Percentiles rank a stretch among this genome's conserved stretches.
Conservation (phyloP, 2,113 vertebrate genomes). For the Potamarius usumacintae region DNA sequence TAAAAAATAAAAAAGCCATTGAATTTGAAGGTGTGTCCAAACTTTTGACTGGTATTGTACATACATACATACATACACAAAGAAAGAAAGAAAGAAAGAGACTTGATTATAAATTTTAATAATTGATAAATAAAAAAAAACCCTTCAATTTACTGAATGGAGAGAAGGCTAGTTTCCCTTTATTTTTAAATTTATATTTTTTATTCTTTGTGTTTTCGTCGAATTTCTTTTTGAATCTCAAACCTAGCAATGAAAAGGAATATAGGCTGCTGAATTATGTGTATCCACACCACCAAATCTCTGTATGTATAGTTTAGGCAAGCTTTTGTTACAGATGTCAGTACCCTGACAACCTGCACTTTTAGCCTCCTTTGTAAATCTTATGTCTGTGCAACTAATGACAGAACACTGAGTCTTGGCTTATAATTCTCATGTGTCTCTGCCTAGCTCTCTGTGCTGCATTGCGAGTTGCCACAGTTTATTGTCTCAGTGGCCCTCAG, state of each 20-base stretch:
- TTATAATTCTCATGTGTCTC: slow-evolving; percentile 66
- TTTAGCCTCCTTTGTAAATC: slow-evolving; percentile 17
- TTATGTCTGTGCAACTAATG: slow-evolving; percentile 54
- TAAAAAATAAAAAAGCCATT: too few relatives aligned
- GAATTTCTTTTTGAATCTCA: background rate
- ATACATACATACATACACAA: too few relatives aligned
- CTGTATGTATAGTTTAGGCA: background rate
- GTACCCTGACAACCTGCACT: slow-evolving; percentile 1
- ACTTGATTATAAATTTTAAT: background rate
- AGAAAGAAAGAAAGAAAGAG: too few relatives aligned
- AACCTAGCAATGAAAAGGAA: background rate
- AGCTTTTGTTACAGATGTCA: background rate
- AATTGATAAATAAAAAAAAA: background rate
- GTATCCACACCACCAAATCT: background rate
- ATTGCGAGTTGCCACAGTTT: slow-evolving; percentile 66
- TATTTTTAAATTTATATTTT: background rate
- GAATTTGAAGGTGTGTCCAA: too few relatives aligned
- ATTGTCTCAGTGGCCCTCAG: slow-evolving; percentile 63
- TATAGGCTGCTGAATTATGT: background rate
- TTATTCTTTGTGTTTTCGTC: background rate
- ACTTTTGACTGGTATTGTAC: too few relatives aligned
- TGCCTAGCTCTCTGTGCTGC: slow-evolving; percentile 59
- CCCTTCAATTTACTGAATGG: background rate
- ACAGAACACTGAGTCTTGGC: slow-evolving; percentile 61
- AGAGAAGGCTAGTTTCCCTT: background rate